A percentile compares a stretch with the other conserved stretches of the same genome.
Evolutionary conservation across 2,797 vertebrate species (phyloP).

Genomic region (Diceros bicornis): DNA sequence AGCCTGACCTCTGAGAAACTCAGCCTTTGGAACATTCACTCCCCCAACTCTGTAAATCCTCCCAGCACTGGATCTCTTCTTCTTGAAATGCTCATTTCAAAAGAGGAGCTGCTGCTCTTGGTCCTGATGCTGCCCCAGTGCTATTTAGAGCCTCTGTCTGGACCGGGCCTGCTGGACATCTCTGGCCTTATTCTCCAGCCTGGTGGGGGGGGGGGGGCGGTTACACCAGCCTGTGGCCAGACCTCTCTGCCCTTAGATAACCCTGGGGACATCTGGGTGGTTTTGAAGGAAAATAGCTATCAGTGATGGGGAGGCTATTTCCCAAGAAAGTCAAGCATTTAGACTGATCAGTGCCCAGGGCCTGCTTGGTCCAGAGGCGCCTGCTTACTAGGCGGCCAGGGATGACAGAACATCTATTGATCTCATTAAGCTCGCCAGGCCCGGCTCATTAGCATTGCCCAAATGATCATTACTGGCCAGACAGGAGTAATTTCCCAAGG

Average conservation of each 20-base stretch:
- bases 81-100: slow-evolving; percentile 42
- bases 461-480: slow-evolving; percentile 86
- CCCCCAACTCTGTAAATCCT: neutral
- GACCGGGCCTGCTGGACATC: neutral
- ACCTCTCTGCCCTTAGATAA: slow-evolving; percentile 23
- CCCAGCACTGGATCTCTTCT: neutral
- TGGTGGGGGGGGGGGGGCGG: neutral
- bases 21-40: neutral
- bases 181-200: neutral
- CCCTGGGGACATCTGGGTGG: neutral
- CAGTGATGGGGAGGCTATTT: slow-evolving; percentile 21
- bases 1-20: neutral
- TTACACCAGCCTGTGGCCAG: neutral
- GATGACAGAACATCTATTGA: slow-evolving; percentile 87
- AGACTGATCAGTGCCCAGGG: slow-evolving; percentile 79
- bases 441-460: slow-evolving; percentile 84
- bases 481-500: slow-evolving; percentile 86
- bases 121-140: neutral
- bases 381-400: slow-evolving; percentile 82
- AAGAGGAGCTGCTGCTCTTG: neutral
- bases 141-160: neutral
- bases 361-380: slow-evolving; percentile 79
- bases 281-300: slow-evolving; percentile 38
- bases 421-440: slow-evolving; percentile 87
- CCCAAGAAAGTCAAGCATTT: slow-evolving; percentile 85